Evolutionary conservation across 2,797 vertebrate genomes (phyloP).

Genomic region (Myotis vivesi): DNA sequence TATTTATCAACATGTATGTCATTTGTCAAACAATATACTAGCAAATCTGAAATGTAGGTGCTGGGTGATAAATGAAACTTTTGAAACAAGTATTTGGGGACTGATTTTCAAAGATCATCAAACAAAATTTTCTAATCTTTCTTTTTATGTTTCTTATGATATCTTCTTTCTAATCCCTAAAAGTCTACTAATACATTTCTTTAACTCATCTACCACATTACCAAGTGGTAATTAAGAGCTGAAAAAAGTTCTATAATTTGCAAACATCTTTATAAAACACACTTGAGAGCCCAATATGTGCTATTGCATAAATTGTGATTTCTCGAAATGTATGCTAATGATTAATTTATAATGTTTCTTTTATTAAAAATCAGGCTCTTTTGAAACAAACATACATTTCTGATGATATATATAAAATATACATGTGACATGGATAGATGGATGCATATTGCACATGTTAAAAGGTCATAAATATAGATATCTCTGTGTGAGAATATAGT

Average conservation of each 20-base stretch:
- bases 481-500: not conserved
- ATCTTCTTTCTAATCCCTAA: not conserved
- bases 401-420: not conserved
- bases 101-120: not conserved
- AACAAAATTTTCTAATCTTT: not conserved
- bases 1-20: not conserved
- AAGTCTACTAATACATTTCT: not conserved
- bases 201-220: not conserved
- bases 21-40: not conserved
- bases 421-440: not conserved
- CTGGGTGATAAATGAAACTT: not conserved
- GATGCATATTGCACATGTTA: not conserved
- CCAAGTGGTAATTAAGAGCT: not conserved
- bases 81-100: not conserved
- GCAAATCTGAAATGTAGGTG: not conserved
- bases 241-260: not conserved
- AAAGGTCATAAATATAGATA: not conserved
- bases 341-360: not conserved
- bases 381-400: not conserved
- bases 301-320: not conserved
- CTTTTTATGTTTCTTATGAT: not conserved
- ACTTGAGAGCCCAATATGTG: not conserved
- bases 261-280: not conserved
- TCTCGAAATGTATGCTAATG: not conserved
- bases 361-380: not conserved